These are phyloP conservation scores for Sinotaia quadrata DNA, from an alignment of 2,888 invertebrate species.

Conservation along the genomic window DNA sequence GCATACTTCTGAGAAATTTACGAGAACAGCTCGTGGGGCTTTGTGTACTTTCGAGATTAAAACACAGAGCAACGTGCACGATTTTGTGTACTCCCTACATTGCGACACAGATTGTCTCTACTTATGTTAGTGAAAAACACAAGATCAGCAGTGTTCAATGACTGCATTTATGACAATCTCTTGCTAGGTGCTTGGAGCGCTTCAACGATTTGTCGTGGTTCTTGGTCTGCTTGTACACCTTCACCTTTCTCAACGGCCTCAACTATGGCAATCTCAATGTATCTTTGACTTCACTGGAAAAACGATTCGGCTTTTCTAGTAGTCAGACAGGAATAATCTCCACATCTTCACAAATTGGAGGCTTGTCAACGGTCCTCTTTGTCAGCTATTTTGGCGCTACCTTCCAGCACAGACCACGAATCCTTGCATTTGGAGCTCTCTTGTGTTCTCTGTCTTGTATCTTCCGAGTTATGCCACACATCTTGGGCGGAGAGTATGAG, in stretches of 20 bases:
- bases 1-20: too few relatives aligned
- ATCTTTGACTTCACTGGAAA: not conserved
- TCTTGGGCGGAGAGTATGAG: not conserved
- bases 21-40: too few relatives aligned
- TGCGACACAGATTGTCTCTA: too few relatives aligned
- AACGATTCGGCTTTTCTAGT: not conserved
- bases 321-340: not conserved
- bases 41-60: too few relatives aligned
- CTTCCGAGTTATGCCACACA: not conserved
- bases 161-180: too few relatives aligned
- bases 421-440: not conserved
- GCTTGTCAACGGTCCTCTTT: not conserved
- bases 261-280: slow-evolving; percentile 3
- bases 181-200: not conserved
- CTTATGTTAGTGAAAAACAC: too few relatives aligned
- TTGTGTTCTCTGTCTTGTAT: not conserved
- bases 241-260: not conserved
- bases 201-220: not conserved
- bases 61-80: too few relatives aligned
- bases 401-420: not conserved
- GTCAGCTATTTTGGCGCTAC: not conserved
- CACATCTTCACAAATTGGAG: not conserved
- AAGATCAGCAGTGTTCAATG: too few relatives aligned
- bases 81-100: too few relatives aligned
- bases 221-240: not conserved